Evolutionary conservation across 2,888 invertebrate species (phyloP), one percentile per base, ranked within the genome.

Genomic region (Lissocephala sabroskyi): DNA sequence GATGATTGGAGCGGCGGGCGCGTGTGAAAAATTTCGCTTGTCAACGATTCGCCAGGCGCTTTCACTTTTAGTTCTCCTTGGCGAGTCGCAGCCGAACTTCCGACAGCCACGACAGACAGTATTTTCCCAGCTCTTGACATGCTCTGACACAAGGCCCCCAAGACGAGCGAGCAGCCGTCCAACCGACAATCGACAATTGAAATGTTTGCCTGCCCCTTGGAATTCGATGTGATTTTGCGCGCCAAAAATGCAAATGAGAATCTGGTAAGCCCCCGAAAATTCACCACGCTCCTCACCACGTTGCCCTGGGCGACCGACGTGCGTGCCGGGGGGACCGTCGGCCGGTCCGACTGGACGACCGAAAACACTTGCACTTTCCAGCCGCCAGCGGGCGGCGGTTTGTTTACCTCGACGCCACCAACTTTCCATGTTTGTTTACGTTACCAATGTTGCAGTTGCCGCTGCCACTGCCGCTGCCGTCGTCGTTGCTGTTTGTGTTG

Each of bases 101-200:
- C 18, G 49, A 41, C 40, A 54, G 60, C 47, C 75, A 54, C 68
- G 68, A 75, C 35, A 35, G 14, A 13, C 71, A 75, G 75, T 68
- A 63, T 75, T 70, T 68, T 66, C 53, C 56, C 57, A 66, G 75
- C 75, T 75, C 68, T 68, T 68, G 68, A 75, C 68, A 68, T 68
- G 68, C 75, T 68, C 71, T 68, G 68, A 68, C 75, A 68, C 75
- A 16, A 14, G 4, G 61, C 71, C 49, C 40, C 40, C n/a, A n/a
- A 55, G 41, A 16, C 35, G 10, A 16, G 35, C 7, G 7, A 33
- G n/a, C n/a, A n/a, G 33, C 33, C 14, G 33, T 7, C 33, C 7
- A n/a, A n/a, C 29, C 11, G 10, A 29, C 30, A 16, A 6, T 1
- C 35, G 16, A 16, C 35, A 3, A n/a, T n/a, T 1, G 49, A 44